phyloP scores from a whole-genome alignment of 1,140 invertebrate species.

The Pseudomyrmex cubaensis region DNA sequence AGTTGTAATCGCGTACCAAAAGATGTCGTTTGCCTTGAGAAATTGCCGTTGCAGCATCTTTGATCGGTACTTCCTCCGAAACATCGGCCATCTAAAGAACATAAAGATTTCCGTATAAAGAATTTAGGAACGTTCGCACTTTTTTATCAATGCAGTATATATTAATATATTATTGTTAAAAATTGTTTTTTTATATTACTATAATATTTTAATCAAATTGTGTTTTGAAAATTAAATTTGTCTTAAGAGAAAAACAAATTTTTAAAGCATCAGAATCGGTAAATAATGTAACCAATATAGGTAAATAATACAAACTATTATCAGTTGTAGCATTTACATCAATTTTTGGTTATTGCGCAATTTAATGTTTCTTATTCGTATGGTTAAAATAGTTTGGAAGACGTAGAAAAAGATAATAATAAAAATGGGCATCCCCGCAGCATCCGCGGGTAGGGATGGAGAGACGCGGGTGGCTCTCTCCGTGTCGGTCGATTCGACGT shows the following conservation, averaged over 20 bases:
- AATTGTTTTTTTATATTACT: too few relatives aligned
- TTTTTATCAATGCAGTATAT: too few relatives aligned
- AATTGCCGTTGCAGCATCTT: conserved; percentile 86
- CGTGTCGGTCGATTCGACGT: conserved; percentile 69
- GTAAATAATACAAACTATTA: too few relatives aligned
- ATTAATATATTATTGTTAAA: too few relatives aligned
- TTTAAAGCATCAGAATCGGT: too few relatives aligned
- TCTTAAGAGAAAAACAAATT: too few relatives aligned
- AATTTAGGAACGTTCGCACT: too few relatives aligned
- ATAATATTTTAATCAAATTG: too few relatives aligned
- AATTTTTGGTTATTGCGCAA: too few relatives aligned
- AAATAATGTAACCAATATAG: too few relatives aligned
- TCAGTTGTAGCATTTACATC: too few relatives aligned
- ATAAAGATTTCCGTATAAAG: background rate
- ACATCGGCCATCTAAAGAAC: conserved; percentile 87
- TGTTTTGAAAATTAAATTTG: too few relatives aligned
- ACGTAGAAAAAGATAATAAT: conserved; percentile 1
- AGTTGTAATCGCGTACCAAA: conserved; percentile 91
- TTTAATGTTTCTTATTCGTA: background rate
- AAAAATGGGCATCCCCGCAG: conserved; percentile 56
- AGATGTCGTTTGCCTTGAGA: conserved; percentile 91
- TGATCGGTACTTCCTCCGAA: conserved; percentile 82
- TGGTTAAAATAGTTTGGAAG: background rate
- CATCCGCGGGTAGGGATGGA: conserved; percentile 66
- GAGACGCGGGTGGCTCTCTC: conserved; percentile 37